phyloP scores from a whole-genome alignment of 1,140 invertebrate genomes.

The Tenebrio molitor region DNA sequence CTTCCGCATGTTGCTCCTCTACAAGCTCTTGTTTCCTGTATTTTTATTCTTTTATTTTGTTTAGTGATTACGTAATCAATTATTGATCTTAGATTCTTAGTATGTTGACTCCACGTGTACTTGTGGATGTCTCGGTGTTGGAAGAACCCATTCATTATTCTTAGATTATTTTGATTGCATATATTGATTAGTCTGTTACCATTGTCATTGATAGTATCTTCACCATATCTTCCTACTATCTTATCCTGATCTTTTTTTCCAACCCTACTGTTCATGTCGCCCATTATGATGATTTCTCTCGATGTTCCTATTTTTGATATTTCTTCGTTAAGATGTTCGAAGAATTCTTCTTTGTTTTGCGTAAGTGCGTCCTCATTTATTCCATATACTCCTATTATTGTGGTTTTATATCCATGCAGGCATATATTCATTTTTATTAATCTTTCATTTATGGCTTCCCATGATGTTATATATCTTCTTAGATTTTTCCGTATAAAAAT shows the following conservation, averaged over 20 bases:
- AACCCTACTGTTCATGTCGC: constrained; percentile 10
- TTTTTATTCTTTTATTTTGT: background rate
- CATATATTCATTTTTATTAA: constrained; percentile 23
- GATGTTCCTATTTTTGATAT: constrained; percentile 15
- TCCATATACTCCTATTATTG: constrained; percentile 41
- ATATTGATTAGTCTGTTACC: background rate
- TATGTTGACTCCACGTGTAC: background rate
- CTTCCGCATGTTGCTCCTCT: constrained; percentile 26
- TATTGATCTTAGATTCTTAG: constrained; percentile 15
- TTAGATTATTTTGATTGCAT: background rate
- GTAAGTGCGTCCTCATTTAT: constrained; percentile 28
- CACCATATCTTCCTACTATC: constrained; percentile 4
- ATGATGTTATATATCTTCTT: constrained; percentile 34
- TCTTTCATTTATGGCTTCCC: constrained; percentile 40
- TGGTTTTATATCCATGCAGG: constrained; percentile 13
- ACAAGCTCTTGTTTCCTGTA: constrained; percentile 1
- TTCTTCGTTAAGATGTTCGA: constrained; percentile 33
- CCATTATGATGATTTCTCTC: constrained; percentile 38
- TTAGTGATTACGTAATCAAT: background rate
- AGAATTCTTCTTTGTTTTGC: constrained; percentile 16
- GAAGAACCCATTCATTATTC: background rate
- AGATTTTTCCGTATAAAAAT: constrained; percentile 12
- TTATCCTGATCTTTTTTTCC: constrained; percentile 16
- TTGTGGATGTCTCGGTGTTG: background rate
- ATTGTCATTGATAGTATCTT: too few relatives aligned